Evolutionary conservation across 2,797 vertebrate genomes (phyloP), one percentile per base, ranked within the genome.

Genomic region (Lacerta agilis): DNA sequence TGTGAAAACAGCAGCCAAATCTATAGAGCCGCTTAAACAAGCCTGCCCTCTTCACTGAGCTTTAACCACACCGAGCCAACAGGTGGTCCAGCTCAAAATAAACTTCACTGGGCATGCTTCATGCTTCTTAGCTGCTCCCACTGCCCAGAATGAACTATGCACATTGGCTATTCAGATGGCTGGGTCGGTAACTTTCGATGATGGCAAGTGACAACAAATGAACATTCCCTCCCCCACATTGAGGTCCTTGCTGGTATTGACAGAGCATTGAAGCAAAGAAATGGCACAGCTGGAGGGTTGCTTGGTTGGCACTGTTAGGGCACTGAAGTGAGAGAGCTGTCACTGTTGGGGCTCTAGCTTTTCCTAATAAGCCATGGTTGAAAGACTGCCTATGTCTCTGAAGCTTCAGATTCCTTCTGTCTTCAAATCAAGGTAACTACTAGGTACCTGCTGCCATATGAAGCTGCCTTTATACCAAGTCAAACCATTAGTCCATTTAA

Each of bases 271-370:
- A 55, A 61, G 69, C 64, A 41, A 23, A 43, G 20, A 17, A 67
- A 29, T 17, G 17, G n/a, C 3, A 45, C 79, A 75, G 29, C 5
- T 82, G 41, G 79, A 25, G 33, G 36, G 18, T 7, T 25, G 7
- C 41, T 67, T 6, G 27, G 1, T 88, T 0, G 0, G n/a, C 71
- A 36, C 61, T 82, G 69, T 29, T 73, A 75, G 49, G 76, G 33
- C 58, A 1, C 7, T 71, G 66, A 8, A 27, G 67, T 29, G 69
- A 79, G 55, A 25, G 55, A 86, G 5, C 77, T 90, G 2, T 71
- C 3, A 0, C 18, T n/a, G 41, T 23, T 64, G 86, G 64, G 17
- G 9, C 83, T 86, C 76, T 76, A 73, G 76, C 25, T 81, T 41
- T 84, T 86, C 83, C 77, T 81, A 43, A 87, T 43, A 84, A 87